These are phyloP conservation scores for Sebastes schlegelii DNA, from an alignment of 2,113 vertebrate genomes.

Conservation along the genomic window DNA sequence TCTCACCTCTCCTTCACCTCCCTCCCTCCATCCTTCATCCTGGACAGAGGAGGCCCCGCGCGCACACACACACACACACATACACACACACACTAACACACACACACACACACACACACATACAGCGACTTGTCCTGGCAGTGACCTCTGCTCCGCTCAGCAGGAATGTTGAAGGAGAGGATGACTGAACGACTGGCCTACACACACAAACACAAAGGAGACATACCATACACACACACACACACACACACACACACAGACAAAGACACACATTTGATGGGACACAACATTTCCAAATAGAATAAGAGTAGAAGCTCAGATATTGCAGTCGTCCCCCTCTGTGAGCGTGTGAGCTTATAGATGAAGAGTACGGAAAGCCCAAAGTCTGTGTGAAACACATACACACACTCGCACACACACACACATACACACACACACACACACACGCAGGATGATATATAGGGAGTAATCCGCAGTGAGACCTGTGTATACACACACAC, in stretches of 20 bases:
- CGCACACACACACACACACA: slow-evolving; percentile 34
- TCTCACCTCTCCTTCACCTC: slow-evolving; percentile 85
- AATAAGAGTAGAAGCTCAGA: background rate
- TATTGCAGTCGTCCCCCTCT: background rate
- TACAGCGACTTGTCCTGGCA: slow-evolving; percentile 64
- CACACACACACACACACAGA: slow-evolving; percentile 4
- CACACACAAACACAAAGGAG: slow-evolving; percentile 52
- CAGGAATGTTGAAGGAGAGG: slow-evolving; percentile 72
- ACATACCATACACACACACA: slow-evolving; percentile 29
- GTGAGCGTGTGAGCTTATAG: background rate
- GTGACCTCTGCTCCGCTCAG: slow-evolving; percentile 75
- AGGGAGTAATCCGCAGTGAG: slow-evolving; percentile 59
- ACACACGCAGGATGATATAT: slow-evolving; percentile 60
- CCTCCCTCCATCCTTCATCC: slow-evolving; percentile 77
- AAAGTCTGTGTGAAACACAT: slow-evolving; percentile 16
- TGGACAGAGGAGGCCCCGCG: slow-evolving; percentile 71
- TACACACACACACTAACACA: slow-evolving; percentile 45
- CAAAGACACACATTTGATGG: background rate
- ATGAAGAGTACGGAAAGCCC: slow-evolving; percentile 11
- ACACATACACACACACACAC: slow-evolving; percentile 22
- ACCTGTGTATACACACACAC: slow-evolving; percentile 61
- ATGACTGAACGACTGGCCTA: slow-evolving; percentile 52
- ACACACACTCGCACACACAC: background rate
- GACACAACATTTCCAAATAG: slow-evolving; percentile 1
- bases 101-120: slow-evolving; percentile 48